Evolutionary conservation across 2,113 vertebrate species (phyloP).

Genomic region (Alaudala cheleensis): DNA sequence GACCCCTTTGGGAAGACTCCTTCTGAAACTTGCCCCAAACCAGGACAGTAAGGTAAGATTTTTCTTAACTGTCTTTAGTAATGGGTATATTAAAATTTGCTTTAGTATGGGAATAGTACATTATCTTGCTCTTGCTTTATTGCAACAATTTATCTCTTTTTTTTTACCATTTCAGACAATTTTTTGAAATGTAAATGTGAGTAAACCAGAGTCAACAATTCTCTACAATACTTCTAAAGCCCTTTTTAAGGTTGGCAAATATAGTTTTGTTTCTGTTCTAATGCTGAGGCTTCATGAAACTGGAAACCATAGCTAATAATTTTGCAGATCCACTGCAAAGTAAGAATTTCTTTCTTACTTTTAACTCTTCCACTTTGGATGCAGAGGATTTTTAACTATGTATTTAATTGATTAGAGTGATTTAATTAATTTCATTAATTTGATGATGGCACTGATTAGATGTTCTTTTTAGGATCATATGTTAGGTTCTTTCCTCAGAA

Average conservation of each 20-base stretch:
- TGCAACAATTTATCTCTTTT: background rate
- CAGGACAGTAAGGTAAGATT: background rate
- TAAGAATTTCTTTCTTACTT: background rate
- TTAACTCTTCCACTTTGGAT: background rate
- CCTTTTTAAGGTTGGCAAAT: background rate
- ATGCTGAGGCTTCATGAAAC: background rate
- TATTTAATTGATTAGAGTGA: background rate
- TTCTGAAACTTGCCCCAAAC: background rate
- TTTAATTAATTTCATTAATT: background rate
- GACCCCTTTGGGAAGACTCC: background rate
- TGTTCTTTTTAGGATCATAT: background rate
- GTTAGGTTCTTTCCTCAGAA: background rate
- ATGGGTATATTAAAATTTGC: background rate
- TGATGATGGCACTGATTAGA: background rate
- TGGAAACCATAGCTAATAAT: background rate
- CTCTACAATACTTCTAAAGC: background rate
- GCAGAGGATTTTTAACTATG: background rate
- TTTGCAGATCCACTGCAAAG: background rate
- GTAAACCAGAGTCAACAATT: background rate
- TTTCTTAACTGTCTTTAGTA: background rate
- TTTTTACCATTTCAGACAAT: background rate
- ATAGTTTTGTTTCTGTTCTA: background rate
- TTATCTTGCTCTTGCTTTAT: background rate
- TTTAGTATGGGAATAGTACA: background rate
- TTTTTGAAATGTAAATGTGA: background rate